phyloP scores from a whole-genome alignment of 2,888 invertebrate genomes.

The Chalcosyrphus nemorum region DNA sequence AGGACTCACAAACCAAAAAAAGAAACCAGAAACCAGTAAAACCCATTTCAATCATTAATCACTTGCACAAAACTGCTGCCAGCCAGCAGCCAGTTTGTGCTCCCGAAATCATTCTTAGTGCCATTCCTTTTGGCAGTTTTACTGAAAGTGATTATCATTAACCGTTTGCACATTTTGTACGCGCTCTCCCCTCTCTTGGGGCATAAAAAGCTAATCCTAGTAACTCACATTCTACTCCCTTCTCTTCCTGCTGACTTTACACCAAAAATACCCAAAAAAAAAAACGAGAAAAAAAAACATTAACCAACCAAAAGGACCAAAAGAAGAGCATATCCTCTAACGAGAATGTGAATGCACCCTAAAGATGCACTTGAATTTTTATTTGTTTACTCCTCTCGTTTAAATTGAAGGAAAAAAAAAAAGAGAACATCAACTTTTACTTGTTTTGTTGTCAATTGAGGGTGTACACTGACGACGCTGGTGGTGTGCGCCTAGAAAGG shows the following conservation, averaged over 20 bases:
- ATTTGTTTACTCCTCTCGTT: conserved; percentile 70
- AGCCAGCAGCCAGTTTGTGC: conserved; percentile 48
- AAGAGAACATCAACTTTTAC: conserved; percentile 48
- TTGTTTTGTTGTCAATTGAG: conserved; percentile 64
- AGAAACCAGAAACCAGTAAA: conserved; percentile 10
- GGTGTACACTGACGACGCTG: conserved; percentile 28
- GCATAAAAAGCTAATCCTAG: conserved; percentile 43
- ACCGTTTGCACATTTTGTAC: conserved; percentile 43
- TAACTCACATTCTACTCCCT: conserved; percentile 20
- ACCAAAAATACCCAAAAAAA: conserved; percentile 5
- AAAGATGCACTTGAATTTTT: conserved; percentile 72
- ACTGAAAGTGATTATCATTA: conserved; percentile 68
- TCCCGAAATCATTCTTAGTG: conserved; percentile 53
- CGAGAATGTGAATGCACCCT: conserved; percentile 72
- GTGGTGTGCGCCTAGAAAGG: conserved; percentile 44
- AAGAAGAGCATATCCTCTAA: conserved; percentile 45
- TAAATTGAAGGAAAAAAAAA: conserved; percentile 57
- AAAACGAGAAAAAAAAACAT: not conserved
- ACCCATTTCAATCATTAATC: conserved; percentile 63
- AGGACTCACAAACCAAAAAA: not conserved
- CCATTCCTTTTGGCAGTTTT: conserved; percentile 33
- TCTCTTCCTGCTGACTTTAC: not conserved
- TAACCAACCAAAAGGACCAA: conserved; percentile 12
- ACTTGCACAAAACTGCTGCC: conserved; percentile 58
- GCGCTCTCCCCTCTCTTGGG: not conserved